Conservation (phyloP, 2,113 vertebrate species). For the Gavia stellata region DNA sequence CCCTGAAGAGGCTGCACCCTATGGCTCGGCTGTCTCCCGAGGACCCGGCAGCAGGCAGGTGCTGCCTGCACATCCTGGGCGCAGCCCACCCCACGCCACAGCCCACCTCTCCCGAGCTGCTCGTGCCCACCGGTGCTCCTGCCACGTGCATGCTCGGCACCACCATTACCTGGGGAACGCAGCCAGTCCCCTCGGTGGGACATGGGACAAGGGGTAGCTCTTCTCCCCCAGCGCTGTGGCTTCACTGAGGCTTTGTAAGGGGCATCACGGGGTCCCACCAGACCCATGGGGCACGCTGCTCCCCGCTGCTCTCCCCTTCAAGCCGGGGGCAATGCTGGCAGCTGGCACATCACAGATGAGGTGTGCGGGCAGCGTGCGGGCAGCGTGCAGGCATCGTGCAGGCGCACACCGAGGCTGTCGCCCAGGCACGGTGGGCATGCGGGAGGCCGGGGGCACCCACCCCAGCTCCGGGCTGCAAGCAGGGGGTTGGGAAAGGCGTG, state of each 20-base stretch:
- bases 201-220: not conserved
- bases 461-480: not conserved
- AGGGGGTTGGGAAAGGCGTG: constrained; percentile 49
- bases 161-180: rapidly evolving
- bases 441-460: not conserved
- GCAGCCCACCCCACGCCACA: not conserved
- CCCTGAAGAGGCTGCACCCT: not conserved
- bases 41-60: not conserved
- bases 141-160: rapidly evolving
- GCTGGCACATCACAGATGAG: not conserved
- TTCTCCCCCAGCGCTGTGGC: not conserved
- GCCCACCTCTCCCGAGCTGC: rapidly evolving
- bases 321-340: not conserved
- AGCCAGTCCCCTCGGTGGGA: not conserved
- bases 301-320: not conserved
- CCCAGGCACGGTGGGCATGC: not conserved
- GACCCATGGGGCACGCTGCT: rapidly evolving
- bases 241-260: rapidly evolving
- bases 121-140: rapidly evolving
- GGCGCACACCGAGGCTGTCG: rapidly evolving
- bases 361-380: not conserved
- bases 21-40: not conserved
- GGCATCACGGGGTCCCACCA: not conserved
- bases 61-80: not conserved
- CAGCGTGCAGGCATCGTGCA: not conserved